A percentile compares a stretch with the other conserved stretches of the same genome.
Conservation (phyloP, 2,888 invertebrate species). For the Eulithis prunata region DNA sequence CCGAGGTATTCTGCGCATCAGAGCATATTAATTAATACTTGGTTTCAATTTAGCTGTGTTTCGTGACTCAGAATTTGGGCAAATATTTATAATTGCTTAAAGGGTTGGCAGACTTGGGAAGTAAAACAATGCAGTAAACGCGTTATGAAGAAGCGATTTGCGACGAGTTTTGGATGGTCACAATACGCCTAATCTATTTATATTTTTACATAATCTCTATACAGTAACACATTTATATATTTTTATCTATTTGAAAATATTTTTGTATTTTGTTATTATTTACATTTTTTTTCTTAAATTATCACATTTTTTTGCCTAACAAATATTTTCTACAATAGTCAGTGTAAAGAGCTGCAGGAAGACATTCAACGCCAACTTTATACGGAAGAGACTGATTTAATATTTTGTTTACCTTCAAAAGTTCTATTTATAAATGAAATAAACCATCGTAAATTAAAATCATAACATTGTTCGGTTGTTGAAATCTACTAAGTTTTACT, state of each 20-base stretch:
- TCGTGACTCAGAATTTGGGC: neutral
- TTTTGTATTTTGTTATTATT: conserved; percentile 65
- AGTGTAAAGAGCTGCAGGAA: conserved; percentile 85
- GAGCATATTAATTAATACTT: neutral
- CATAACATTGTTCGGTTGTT: no score
- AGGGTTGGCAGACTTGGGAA: neutral
- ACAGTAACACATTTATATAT: conserved; percentile 68
- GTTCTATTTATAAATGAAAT: no score
- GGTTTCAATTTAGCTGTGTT: neutral
- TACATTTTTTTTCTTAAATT: conserved; percentile 72
- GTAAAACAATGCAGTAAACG: neutral
- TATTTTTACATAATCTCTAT: conserved; percentile 61
- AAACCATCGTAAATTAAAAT: no score
- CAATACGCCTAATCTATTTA: conserved; percentile 56
- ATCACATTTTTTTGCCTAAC: conserved; percentile 81
- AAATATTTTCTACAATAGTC: conserved; percentile 81
- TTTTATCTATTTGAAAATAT: conserved; percentile 67
- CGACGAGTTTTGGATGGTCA: conserved; percentile 41
- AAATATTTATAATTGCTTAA: neutral
- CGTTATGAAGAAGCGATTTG: conserved; percentile 44
- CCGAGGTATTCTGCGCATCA: conserved; percentile 7
- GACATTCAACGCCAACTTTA: conserved; percentile 74
- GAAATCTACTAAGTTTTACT: no score
- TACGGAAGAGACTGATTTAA: conserved; percentile 30
- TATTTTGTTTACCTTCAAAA: conserved; percentile 8